Base-by-base conservation (phyloP, 2,888 invertebrate genomes). In the Oscheius sp. region DNA sequence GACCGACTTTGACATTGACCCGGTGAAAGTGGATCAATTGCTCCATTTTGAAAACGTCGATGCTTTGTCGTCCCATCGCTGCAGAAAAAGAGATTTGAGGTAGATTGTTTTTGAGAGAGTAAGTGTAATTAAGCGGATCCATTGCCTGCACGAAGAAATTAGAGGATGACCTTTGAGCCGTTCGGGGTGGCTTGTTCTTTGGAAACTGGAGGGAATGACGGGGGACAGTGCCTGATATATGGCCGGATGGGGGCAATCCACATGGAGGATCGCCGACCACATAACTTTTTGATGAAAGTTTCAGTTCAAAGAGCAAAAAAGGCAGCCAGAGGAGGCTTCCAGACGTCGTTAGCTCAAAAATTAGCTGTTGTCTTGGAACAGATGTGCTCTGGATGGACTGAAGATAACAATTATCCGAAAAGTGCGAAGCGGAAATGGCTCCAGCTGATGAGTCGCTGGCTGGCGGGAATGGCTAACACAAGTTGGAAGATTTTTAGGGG, bases 1-100 rank as follows among this genome's bases (percentile, higher is more conserved):
- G 29, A 5, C 55, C 55, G n/a, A 55, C 55, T 17, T 34, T 15
- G 10, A 55, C 55, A 33, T 55, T 55, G 31, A 55, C 34, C 17
- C 31, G 8, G 34, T 55, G 55, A 20, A 55, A 55, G 20, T 33
- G 31, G 31, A 33, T 31, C 33, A 55, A 17, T 20, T 55, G 55
- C 23, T 48, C 48, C 20, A 48, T 48, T 23, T 48, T 48, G 48
- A 25, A 12, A 12, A 48, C 48, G 25, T 48, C 48, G 48, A 48
- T 25, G 12, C 12, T 23, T 23, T 25, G 48, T 3, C 48, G 48
- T 42, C 42, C 20, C 48, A 48, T 48, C 37, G 8, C 37, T 8
- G 37, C 37, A 8, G 37, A 37, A 8, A 37, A 37, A 15, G n/a
- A n/a, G n/a, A n/a, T n/a, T n/a, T n/a, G n/a, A n/a, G n/a, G n/a